These are phyloP conservation scores for Tetrao urogallus DNA, from an alignment of 2,113 vertebrate species.

Conservation along the genomic window DNA sequence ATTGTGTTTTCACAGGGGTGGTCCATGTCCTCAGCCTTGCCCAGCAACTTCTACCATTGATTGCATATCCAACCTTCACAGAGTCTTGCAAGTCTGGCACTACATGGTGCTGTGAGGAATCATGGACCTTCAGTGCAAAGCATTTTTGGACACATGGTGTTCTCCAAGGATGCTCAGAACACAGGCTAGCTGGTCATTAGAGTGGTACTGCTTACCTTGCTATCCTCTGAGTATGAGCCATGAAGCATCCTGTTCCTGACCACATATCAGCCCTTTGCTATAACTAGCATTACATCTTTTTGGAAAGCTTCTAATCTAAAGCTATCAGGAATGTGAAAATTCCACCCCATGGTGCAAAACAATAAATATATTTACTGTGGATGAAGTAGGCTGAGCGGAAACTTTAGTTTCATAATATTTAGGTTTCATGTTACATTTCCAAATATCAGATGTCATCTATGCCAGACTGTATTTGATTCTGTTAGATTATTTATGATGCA, in stretches of 20 bases:
- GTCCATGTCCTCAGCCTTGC: not conserved
- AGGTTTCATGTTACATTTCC: slow-evolving; percentile 31
- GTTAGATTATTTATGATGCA: slow-evolving; percentile 46
- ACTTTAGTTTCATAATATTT: not conserved
- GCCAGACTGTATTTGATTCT: slow-evolving; percentile 47
- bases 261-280: not conserved
- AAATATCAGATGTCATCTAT: slow-evolving; percentile 46
- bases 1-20: not conserved
- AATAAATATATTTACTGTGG: not conserved
- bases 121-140: not conserved
- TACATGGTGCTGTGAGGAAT: not conserved
- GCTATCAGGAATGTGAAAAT: not conserved
- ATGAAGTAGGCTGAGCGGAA: not conserved
- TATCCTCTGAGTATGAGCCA: not conserved
- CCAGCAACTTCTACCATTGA: not conserved
- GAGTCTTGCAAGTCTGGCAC: not conserved
- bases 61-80: not conserved
- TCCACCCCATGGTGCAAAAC: not conserved
- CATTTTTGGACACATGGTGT: not conserved
- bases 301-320: not conserved
- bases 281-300: not conserved
- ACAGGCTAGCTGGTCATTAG: not conserved
- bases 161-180: not conserved
- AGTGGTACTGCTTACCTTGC: not conserved
- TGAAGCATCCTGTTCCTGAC: not conserved